Evolutionary conservation across 2,888 invertebrate species (phyloP).

Genomic region (Parnassius orleans): DNA sequence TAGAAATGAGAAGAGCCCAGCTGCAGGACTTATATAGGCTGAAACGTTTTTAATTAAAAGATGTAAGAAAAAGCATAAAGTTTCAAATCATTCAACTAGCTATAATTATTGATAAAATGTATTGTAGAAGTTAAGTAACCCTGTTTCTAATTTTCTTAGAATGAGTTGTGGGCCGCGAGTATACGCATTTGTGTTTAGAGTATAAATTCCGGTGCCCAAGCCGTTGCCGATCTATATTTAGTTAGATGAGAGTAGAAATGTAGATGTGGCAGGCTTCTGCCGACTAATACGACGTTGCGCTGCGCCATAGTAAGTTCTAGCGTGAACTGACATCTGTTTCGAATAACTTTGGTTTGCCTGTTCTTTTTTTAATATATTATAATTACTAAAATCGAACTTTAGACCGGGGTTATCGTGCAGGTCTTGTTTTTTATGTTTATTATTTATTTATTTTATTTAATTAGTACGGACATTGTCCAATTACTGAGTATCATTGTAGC

Average conservation of each 20-base stretch:
- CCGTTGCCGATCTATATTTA: slow-evolving; percentile 65
- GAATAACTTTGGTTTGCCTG: too few relatives aligned
- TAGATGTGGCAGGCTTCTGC: slow-evolving; percentile 48
- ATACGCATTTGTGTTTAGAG: slow-evolving; percentile 53
- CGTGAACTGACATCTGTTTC: too few relatives aligned
- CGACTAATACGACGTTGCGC: slow-evolving; percentile 28
- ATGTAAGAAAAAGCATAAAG: too few relatives aligned
- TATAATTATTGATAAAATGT: background rate
- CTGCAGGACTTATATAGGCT: too few relatives aligned
- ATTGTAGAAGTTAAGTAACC: slow-evolving; percentile 2
- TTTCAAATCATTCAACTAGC: too few relatives aligned
- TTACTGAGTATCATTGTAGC: background rate
- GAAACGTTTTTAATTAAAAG: too few relatives aligned
- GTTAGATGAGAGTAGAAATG: slow-evolving; percentile 35
- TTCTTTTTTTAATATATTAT: too few relatives aligned
- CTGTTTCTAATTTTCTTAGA: slow-evolving; percentile 9
- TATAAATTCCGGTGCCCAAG: slow-evolving; percentile 54
- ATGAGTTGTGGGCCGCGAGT: slow-evolving; percentile 32
- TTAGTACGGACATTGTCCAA: background rate
- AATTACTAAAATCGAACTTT: too few relatives aligned
- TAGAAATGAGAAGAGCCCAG: too few relatives aligned
- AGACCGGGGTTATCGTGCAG: too few relatives aligned
- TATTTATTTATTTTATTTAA: slow-evolving; percentile 26
- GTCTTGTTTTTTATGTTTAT: slow-evolving; percentile 32
- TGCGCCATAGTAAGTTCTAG: slow-evolving; percentile 29